Evolutionary conservation across 92 coral and sea anemone species (phyloP).

Genomic region (Parazoanthus atlanticus): DNA sequence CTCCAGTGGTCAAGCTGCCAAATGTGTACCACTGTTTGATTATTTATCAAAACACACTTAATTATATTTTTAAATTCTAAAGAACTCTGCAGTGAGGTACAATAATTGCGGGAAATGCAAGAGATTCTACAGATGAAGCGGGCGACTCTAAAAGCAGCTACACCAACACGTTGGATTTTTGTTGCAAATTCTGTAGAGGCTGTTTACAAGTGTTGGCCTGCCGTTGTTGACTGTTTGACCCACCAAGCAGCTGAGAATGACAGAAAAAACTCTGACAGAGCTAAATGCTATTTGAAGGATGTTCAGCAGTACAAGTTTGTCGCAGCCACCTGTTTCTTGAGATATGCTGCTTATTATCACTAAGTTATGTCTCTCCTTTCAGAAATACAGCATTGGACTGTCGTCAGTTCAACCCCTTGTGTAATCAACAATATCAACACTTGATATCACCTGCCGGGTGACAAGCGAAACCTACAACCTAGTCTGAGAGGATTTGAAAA

Average conservation of each 20-base stretch:
- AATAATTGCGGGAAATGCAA: slow-evolving; percentile 44
- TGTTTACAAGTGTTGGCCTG: slow-evolving; percentile 26
- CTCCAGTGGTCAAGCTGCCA: slow-evolving; percentile 8
- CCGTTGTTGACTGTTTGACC: slow-evolving; percentile 25
- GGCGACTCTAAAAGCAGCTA: slow-evolving; percentile 41
- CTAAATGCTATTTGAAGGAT: slow-evolving; percentile 30
- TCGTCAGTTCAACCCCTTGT: no score
- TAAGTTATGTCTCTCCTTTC: no score
- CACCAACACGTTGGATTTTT: slow-evolving; percentile 32
- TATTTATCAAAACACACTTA: slow-evolving; percentile 23
- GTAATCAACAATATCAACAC: no score
- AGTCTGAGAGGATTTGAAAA: no score
- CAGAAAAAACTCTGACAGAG: slow-evolving; percentile 23
- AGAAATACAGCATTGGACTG: no score
- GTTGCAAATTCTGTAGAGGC: slow-evolving; percentile 28
- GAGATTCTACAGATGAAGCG: slow-evolving; percentile 21
- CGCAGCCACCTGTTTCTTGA: slow-evolving; percentile 36
- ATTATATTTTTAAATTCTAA: background rate
- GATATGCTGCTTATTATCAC: no score
- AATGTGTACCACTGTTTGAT: slow-evolving; percentile 21
- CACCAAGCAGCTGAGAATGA: slow-evolving; percentile 41
- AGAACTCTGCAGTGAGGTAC: slow-evolving; percentile 6
- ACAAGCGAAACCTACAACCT: no score
- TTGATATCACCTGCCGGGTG: no score
- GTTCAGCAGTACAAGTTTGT: slow-evolving; percentile 47